A percentile compares a stretch with the other conserved stretches of the same genome.
Conservation (phyloP, 2,113 vertebrate species). For the Cryptomyrus ogoouensis region DNA sequence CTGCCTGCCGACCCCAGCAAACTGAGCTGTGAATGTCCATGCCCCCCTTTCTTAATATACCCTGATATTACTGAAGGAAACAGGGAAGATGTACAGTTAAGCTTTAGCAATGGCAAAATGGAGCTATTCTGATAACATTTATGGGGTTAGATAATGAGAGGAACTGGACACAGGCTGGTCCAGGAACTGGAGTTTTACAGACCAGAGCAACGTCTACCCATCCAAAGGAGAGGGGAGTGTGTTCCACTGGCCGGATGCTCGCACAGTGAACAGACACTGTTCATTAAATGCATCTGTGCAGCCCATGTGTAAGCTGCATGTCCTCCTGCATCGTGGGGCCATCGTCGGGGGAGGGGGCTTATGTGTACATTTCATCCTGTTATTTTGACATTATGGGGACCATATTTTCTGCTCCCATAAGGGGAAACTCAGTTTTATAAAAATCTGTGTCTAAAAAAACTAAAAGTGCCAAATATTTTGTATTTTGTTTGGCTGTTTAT, state of each 20-base stretch:
- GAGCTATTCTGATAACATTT: not conserved
- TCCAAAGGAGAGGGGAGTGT: not conserved
- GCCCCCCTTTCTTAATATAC: not conserved
- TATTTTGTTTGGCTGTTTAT: not conserved
- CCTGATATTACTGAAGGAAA: not conserved
- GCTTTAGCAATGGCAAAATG: not conserved
- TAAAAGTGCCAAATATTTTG: not conserved
- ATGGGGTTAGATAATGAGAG: not conserved
- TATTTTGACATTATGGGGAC: not conserved
- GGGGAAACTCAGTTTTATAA: not conserved
- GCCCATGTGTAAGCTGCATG: not conserved
- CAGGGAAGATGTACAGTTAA: not conserved
- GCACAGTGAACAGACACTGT: not conserved
- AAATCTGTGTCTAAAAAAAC: not conserved
- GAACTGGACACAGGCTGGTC: not conserved
- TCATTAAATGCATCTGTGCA: not conserved
- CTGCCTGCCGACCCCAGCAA: not conserved
- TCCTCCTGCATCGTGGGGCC: not conserved
- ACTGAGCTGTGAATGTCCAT: not conserved
- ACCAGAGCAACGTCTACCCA: not conserved
- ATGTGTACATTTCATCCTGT: not conserved
- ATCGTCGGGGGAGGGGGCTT: not conserved
- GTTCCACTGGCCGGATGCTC: not conserved
- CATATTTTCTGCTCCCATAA: not conserved
- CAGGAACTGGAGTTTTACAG: not conserved